These are phyloP conservation scores for Sebastes flavidus DNA, from an alignment of 2,797 vertebrate species.

Conservation along the genomic window DNA sequence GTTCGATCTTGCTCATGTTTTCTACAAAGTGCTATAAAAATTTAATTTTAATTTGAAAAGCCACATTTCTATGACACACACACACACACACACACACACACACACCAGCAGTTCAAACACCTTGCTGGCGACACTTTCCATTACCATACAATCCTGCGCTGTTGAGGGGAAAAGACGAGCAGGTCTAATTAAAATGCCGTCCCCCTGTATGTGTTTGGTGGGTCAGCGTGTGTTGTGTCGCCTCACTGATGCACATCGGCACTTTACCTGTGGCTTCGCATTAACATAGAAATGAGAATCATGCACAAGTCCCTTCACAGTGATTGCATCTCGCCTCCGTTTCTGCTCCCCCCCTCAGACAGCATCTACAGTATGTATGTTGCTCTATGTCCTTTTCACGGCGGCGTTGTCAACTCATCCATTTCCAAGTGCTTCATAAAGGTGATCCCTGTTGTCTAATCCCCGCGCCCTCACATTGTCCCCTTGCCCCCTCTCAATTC, in stretches of 20 bases:
- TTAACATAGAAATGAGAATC: constrained; percentile 86
- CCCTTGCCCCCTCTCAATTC: constrained; percentile 19
- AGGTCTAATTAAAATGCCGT: constrained; percentile 35
- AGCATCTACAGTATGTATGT: background rate
- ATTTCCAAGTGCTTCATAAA: constrained; percentile 41
- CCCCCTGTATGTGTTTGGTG: background rate
- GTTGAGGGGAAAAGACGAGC: background rate
- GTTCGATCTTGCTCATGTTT: background rate
- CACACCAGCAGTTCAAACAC: background rate
- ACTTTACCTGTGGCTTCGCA: constrained; percentile 63
- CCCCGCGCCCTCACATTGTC: constrained; percentile 6
- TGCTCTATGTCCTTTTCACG: constrained; percentile 10
- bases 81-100: background rate
- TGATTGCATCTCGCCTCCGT: constrained; percentile 38
- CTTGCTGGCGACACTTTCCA: background rate
- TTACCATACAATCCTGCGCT: background rate
- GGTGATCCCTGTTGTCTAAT: constrained; percentile 44
- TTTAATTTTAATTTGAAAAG: background rate
- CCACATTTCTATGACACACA: background rate
- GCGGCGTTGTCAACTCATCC: constrained; percentile 3
- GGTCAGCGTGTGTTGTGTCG: constrained; percentile 25
- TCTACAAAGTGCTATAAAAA: background rate
- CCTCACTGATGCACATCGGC: constrained; percentile 18
- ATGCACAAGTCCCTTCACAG: constrained; percentile 74
- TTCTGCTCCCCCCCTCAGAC: background rate